phyloP scores from a whole-genome alignment of 2,797 vertebrate genomes.

The Mus minutoides region DNA sequence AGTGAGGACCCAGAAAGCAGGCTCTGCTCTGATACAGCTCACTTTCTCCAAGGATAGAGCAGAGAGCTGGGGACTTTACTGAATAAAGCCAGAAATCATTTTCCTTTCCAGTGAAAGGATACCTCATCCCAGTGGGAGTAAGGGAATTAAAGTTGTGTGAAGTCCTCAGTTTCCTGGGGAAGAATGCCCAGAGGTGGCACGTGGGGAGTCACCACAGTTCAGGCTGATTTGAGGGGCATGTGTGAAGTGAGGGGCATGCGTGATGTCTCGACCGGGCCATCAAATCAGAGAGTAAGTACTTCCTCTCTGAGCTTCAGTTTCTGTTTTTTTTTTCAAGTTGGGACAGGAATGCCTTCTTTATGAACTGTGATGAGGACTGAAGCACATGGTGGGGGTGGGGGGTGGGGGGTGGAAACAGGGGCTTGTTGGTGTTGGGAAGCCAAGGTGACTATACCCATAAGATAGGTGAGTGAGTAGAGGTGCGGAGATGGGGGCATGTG shows the following conservation, averaged over 20 bases:
- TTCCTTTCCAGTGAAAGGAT: slow-evolving; percentile 78
- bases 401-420: background rate
- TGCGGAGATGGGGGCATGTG: background rate
- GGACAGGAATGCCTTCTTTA: background rate
- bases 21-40: slow-evolving; percentile 39
- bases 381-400: background rate
- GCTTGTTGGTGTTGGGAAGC: background rate
- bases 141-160: slow-evolving; percentile 65
- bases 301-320: background rate
- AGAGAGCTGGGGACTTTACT: slow-evolving; percentile 69
- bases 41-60: slow-evolving; percentile 68
- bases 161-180: slow-evolving; percentile 4
- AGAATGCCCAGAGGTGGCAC: slow-evolving; percentile 40
- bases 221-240: background rate
- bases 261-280: too few species aligned
- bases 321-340: background rate
- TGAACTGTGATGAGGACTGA: background rate
- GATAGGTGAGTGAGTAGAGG: background rate
- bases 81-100: slow-evolving; percentile 79
- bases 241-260: background rate
- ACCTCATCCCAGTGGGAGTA: slow-evolving; percentile 73
- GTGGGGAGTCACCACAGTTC: background rate
- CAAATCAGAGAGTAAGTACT: background rate
- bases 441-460: background rate
- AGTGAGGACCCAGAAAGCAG: slow-evolving; percentile 29